Base-by-base conservation (phyloP, 2,113 vertebrate genomes). In the Pimephales promelas region DNA sequence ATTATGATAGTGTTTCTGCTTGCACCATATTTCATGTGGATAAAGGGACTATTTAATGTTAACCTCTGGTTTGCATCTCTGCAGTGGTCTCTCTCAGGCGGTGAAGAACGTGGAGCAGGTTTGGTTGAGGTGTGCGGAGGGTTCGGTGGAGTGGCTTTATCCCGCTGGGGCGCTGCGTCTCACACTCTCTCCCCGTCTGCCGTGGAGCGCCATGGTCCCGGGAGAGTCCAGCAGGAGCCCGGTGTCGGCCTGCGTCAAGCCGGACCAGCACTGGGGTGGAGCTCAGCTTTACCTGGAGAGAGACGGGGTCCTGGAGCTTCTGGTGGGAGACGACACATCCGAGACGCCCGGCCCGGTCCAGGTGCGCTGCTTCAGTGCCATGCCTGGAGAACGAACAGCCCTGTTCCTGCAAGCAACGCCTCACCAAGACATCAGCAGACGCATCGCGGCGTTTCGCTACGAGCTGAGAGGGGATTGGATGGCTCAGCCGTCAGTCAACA, bases 211-310 rank as follows among this genome's bases (percentile, higher is more conserved):
- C 0, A 83, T 93, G 5, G 56, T 92, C 24, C 91, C 91, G 1
- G 87, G 90, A 0, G 88, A 90, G 83, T 91, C 88, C 82, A 88
- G 88, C 85, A 91, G 91, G 0, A 89, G 80, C 3, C 94, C 92
- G 0, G 31, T 96, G 89, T 95, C 95, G 0, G 95, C 95, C 90
- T 98, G 97, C 71, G 87, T 97, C 83, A 96, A 96, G 84, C 96
- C 96, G 0, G 86, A 92, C 0, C 91, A 91, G 73, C 91, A 93
- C 66, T 98, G 97, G 87, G 91, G 94, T 0, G 97, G 97, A 5
- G 96, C 96, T 62, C 97, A 97, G 92, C 94, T 99, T 81, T 98
- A 97, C 91, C 90, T 96, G 87, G 97, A 98, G 89, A 90, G 93
- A 43, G 95, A 96, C 0, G 95, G 96, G 2, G 43, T 91, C 62